Evolutionary conservation across 2,113 vertebrate genomes (phyloP).

Genomic region (Peromyscus leucopus): DNA sequence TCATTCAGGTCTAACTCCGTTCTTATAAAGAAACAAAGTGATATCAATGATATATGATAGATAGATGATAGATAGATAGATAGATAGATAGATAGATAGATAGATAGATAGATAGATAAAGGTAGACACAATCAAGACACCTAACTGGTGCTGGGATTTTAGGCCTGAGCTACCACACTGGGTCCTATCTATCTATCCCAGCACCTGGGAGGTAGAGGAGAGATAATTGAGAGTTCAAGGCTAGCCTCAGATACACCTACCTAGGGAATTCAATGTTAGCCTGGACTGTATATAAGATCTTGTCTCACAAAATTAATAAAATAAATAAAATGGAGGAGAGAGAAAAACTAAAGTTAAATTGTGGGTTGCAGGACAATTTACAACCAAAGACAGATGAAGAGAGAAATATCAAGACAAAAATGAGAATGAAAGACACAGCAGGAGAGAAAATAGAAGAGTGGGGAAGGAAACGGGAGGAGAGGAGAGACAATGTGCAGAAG

Average conservation of each 20-base stretch:
- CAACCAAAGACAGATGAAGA: neutral
- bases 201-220: neutral
- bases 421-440: neutral
- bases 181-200: neutral
- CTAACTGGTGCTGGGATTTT: too few relatives aligned
- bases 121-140: too few relatives aligned
- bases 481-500: accelerated
- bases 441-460: neutral
- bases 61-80: neutral
- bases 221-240: neutral
- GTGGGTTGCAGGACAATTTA: neutral
- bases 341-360: neutral
- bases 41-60: neutral
- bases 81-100: neutral
- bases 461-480: accelerated
- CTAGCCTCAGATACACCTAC: neutral
- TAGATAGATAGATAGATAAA: neutral
- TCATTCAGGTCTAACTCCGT: neutral
- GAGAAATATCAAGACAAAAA: neutral
- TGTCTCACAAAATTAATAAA: neutral
- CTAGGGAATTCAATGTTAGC: neutral
- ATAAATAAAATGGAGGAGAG: neutral
- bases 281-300: neutral
- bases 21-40: neutral
- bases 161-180: too few relatives aligned